Evolutionary conservation across 2,113 vertebrate species (phyloP).

Genomic region (Cranoglanis bouderius): DNA sequence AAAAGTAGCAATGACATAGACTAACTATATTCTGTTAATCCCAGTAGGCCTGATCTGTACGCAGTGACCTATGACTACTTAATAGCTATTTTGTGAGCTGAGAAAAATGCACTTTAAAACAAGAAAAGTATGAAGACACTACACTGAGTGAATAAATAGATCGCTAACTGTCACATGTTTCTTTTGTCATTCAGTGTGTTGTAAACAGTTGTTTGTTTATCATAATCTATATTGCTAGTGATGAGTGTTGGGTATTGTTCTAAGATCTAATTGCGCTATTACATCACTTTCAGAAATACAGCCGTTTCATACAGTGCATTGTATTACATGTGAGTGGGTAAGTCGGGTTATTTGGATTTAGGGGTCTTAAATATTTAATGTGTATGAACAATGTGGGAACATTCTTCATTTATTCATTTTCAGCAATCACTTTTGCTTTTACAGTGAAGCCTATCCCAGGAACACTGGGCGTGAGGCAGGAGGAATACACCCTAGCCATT

Average conservation of each 20-base stretch:
- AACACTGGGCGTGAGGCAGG: not conserved
- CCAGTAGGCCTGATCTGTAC: conserved; percentile 37
- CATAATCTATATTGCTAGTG: not conserved
- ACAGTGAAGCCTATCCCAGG: not conserved
- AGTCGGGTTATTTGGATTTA: not conserved
- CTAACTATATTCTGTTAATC: not conserved
- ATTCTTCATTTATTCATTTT: not conserved
- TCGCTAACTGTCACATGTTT: not conserved
- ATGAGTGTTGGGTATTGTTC: not conserved
- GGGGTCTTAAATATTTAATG: not conserved
- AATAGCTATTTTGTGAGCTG: conserved; percentile 8
- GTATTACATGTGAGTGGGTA: not conserved
- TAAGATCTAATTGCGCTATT: not conserved
- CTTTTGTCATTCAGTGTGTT: not conserved
- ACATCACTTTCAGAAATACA: not conserved
- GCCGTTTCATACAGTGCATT: not conserved
- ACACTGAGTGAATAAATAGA: conserved; percentile 5
- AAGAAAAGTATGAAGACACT: not conserved
- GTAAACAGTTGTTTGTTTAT: not conserved
- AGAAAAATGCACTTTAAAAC: conserved; percentile 20
- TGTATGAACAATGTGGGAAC: not conserved
- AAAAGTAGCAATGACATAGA: conserved; percentile 59
- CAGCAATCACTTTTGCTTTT: not conserved
- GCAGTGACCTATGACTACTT: conserved; percentile 18
- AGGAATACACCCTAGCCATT: not conserved